Evolutionary conservation across 2,113 vertebrate genomes (phyloP).

Genomic region (Ctenodactylus gundi): DNA sequence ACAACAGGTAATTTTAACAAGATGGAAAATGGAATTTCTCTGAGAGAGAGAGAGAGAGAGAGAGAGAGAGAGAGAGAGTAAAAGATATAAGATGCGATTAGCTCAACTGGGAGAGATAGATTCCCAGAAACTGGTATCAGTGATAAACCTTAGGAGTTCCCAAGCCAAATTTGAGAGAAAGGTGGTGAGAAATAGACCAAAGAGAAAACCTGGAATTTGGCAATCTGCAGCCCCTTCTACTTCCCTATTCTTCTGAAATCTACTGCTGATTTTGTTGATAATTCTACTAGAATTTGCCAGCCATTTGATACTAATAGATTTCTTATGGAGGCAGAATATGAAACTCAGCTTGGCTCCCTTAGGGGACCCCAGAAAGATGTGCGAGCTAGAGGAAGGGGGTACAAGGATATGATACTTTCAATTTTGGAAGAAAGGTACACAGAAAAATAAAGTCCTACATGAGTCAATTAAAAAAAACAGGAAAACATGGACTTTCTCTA

Average conservation of each 20-base stretch:
- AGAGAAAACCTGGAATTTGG: neutral
- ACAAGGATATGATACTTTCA: neutral
- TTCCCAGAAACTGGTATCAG: neutral
- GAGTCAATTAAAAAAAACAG: slow-evolving; percentile 1
- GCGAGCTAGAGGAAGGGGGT: neutral
- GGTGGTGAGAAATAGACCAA: neutral
- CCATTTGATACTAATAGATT: neutral
- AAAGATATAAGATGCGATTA: neutral
- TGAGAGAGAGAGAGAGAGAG: too few relatives aligned
- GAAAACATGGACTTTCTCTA: neutral
- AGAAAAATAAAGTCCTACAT: neutral
- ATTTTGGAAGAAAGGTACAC: neutral
- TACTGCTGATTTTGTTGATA: too few relatives aligned
- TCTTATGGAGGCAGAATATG: neutral
- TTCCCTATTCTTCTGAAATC: neutral
- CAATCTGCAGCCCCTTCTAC: neutral
- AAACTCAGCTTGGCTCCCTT: neutral
- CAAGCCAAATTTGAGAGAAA: neutral
- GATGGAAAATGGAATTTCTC: neutral
- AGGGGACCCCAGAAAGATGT: neutral
- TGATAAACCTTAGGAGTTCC: neutral
- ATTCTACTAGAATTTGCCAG: neutral
- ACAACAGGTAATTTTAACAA: slow-evolving; percentile 5
- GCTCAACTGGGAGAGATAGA: neutral
- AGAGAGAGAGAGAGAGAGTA: too few relatives aligned